These are phyloP conservation scores for Enteromius paludinosus DNA, from an alignment of 2,797 vertebrate species.

Conservation along the genomic window DNA sequence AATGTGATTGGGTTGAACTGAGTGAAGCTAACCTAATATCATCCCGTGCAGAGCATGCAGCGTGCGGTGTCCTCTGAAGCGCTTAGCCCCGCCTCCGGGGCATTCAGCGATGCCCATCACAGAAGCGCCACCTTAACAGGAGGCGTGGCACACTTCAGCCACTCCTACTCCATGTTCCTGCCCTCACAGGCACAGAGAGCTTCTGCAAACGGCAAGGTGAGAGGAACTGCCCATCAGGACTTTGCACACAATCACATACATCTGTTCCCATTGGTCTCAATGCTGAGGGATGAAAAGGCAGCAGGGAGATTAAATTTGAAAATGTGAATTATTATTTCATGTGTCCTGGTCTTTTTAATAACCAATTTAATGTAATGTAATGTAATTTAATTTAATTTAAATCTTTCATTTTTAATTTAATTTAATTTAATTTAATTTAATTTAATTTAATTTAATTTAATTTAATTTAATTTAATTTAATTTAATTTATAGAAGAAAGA, in stretches of 20 bases:
- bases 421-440: too few relatives aligned
- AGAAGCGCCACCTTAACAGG: slow-evolving; percentile 52
- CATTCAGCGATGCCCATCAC: slow-evolving; percentile 44
- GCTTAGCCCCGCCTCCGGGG: slow-evolving; percentile 64
- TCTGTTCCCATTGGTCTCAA: not conserved
- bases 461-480: too few relatives aligned
- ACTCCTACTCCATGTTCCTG: slow-evolving; percentile 79
- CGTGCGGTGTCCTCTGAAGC: slow-evolving; percentile 73
- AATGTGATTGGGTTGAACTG: not conserved
- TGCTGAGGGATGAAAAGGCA: not conserved
- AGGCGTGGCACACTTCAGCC: slow-evolving; percentile 65
- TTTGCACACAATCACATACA: not conserved
- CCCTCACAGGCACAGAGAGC: slow-evolving; percentile 72
- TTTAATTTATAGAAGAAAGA: too few relatives aligned
- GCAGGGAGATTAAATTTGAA: too few relatives aligned
- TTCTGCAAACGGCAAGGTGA: slow-evolving; percentile 74
- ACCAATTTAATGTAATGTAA: too few relatives aligned
- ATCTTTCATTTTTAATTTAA: too few relatives aligned
- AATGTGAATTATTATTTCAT: too few relatives aligned
- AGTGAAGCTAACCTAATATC: slow-evolving; percentile 22
- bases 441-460: too few relatives aligned
- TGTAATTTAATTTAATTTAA: too few relatives aligned
- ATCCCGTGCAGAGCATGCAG: slow-evolving; percentile 72
- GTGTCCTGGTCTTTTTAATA: too few relatives aligned
- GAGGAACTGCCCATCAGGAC: not conserved